These are phyloP conservation scores for Sceloporus undulatus DNA, from an alignment of 2,113 vertebrate genomes.

Conservation along the genomic window DNA sequence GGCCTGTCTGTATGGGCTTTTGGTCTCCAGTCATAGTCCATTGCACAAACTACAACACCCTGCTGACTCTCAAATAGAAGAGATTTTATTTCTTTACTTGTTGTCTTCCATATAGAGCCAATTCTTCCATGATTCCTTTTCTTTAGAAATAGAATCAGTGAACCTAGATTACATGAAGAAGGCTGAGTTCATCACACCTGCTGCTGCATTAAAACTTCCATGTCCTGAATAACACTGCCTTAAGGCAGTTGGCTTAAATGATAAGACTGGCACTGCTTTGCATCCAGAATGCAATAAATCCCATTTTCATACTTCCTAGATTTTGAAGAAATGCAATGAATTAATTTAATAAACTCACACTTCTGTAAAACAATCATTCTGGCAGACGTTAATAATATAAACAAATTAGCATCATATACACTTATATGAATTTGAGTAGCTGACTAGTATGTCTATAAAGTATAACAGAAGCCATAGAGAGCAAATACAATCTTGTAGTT, in stretches of 20 bases:
- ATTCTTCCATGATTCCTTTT: background rate
- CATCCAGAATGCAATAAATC: background rate
- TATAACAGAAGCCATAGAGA: background rate
- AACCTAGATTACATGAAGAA: background rate
- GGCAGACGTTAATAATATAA: background rate
- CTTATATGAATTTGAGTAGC: background rate
- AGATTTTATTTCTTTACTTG: background rate
- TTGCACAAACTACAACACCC: too few relatives aligned
- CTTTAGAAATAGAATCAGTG: background rate
- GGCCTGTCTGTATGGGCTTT: too few relatives aligned
- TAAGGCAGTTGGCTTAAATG: background rate
- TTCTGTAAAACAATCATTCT: background rate
- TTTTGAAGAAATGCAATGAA: background rate
- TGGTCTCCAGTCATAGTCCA: too few relatives aligned
- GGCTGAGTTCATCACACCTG: background rate
- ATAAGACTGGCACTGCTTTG: background rate
- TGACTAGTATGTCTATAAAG: background rate
- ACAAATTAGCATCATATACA: background rate
- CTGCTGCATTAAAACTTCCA: background rate
- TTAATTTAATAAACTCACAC: background rate
- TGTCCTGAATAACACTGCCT: background rate
- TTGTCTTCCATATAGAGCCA: background rate
- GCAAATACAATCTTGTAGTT: background rate
- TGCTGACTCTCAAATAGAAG: background rate
- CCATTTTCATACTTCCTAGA: accelerated